Evolutionary conservation across 2,113 vertebrate species (phyloP), one percentile per base, ranked within the genome.

Genomic region (Xenopus laevis): DNA sequence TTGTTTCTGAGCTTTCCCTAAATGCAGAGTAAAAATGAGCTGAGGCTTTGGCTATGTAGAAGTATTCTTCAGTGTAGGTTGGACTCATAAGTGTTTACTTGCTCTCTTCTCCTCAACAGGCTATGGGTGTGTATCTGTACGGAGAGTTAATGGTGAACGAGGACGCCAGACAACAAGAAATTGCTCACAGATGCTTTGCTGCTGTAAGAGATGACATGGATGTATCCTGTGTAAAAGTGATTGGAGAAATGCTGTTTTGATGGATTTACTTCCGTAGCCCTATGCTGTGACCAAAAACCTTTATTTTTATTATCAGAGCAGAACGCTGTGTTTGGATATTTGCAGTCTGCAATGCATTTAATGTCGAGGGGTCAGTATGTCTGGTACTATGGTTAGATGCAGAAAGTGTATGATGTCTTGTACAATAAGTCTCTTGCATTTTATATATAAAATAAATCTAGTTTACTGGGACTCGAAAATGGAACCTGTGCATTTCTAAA

Each of bases 141-240:
- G 97, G 96, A 33, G 97, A 99, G 85, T 85, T 99, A 88, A 98
- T 99, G 96, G 83, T 99, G 81, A 90, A 94, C 3, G 95, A 98
- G 88, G 92, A 98, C 3, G 68, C 83, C 1, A 80, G 84, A 73
- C 97, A 97, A 77, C 97, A 98, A 85, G 87, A 88, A 65, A 89
- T 99, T 17, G 97, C 96, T 27, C 86, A 46, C 52, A 90, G 79
- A 74, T 96, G 95, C 81, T 94, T 98, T 77, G 87, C 91, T 74
- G 83, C 85, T 82, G 87, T 87, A 78, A 85, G 30, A 77, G 93
- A 90, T 40, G 89, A 90, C 73, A 98, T 99, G 95, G 95, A 98
- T 81, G 85, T 67, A 10, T 89, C 91, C 8, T 92, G 92, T 45
- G 87, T 88, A 61, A 87, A 86, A 78, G 90, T 99, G 84, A 95